A percentile compares a stretch with the other conserved stretches of the same genome.
These are phyloP conservation scores for Tetramorium alpestre DNA, from an alignment of 1,140 invertebrate species.

Conservation along the genomic window DNA sequence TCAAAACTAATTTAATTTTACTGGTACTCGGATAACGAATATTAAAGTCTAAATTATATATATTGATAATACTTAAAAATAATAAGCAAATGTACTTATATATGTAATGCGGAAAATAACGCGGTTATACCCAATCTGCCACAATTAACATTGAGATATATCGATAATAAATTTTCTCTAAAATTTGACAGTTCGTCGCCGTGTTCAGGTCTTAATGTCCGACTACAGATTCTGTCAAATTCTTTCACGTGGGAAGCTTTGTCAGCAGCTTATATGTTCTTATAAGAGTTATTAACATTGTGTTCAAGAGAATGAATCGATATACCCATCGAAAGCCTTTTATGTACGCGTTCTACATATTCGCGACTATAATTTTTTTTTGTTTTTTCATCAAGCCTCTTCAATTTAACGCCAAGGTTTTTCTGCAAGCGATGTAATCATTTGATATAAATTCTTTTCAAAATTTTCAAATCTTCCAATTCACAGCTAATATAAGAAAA, in stretches of 20 bases:
- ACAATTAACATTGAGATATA: conserved; percentile 80
- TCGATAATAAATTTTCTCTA: conserved; percentile 78
- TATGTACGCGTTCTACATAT: conserved; percentile 75
- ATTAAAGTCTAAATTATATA: conserved; percentile 51
- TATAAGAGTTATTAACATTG: conserved; percentile 78
- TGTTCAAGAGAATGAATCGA: conserved; percentile 81
- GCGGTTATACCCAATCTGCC: conserved; percentile 75
- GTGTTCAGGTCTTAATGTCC: conserved; percentile 37
- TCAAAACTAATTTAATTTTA: conserved; percentile 23
- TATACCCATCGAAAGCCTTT: conserved; percentile 72
- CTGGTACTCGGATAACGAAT: conserved; percentile 12
- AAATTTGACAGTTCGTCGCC: conserved; percentile 62
- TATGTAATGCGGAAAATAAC: conserved; percentile 37
- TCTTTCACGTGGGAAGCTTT: conserved; percentile 78
- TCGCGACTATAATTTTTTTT: conserved; percentile 70
- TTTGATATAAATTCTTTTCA: neutral
- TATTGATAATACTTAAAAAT: conserved; percentile 59
- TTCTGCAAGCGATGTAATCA: neutral
- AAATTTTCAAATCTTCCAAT: neutral
- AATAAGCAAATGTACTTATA: conserved; percentile 54
- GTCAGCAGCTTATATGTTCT: conserved; percentile 77
- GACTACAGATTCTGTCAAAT: conserved; percentile 61
- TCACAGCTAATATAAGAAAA: conserved; percentile 4
- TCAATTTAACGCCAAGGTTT: conserved; percentile 76
- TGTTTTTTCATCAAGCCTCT: conserved; percentile 63